Conservation (phyloP, 2,113 vertebrate species). For the Hassar affinis region DNA sequence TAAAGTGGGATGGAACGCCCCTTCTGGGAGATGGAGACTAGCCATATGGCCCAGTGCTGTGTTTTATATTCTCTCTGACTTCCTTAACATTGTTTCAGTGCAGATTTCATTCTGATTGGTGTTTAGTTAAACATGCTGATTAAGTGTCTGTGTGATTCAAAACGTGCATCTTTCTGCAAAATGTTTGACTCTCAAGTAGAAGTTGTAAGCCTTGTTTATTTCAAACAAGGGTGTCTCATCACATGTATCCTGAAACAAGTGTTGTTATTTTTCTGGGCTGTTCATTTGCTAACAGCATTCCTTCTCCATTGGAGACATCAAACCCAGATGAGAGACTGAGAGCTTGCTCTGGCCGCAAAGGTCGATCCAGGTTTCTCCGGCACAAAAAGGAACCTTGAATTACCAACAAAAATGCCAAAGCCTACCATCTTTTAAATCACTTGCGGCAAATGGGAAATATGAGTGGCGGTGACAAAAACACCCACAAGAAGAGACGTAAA, state of each 20-base stretch:
- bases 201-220: conserved; percentile 1
- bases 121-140: background rate
- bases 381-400: conserved; percentile 53
- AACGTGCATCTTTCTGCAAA: background rate
- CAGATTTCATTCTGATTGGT: background rate
- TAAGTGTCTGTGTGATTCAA: background rate
- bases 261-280: conserved; percentile 10
- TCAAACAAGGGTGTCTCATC: background rate
- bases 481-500: conserved; percentile 64
- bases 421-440: conserved; percentile 58
- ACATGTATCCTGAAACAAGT: conserved; percentile 9
- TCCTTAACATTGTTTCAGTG: background rate
- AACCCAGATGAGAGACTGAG: conserved; percentile 40
- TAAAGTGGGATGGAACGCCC: conserved; percentile 58
- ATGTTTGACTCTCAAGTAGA: background rate
- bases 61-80: background rate
- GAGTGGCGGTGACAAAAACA: conserved; percentile 64
- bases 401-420: conserved; percentile 56
- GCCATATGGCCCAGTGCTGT: conserved; percentile 58
- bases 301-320: conserved; percentile 28
- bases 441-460: conserved; percentile 62
- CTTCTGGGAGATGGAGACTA: conserved; percentile 57
- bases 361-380: conserved; percentile 49
- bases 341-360: conserved; percentile 16
- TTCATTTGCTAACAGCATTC: conserved; percentile 34